A percentile compares a stretch with the other conserved stretches of the same genome.
phyloP scores from a whole-genome alignment of 2,113 vertebrate species.

The Emydocephalus ijimae region DNA sequence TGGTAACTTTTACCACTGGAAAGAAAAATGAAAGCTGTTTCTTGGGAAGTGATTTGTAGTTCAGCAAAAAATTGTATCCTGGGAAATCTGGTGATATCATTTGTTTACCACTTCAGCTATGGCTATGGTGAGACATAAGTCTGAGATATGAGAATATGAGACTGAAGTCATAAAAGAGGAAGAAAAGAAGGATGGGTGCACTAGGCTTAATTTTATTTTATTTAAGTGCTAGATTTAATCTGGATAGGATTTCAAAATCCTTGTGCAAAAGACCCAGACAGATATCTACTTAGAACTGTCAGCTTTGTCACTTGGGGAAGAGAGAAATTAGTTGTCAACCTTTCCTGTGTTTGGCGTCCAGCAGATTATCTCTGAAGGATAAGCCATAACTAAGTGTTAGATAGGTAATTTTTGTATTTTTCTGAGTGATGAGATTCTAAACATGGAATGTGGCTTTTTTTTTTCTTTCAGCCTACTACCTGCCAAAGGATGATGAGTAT shows the following conservation, averaged over 20 bases:
- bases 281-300: background rate
- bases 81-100: background rate
- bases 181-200: background rate
- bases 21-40: background rate
- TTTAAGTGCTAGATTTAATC: background rate
- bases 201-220: background rate
- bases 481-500: slow-evolving; percentile 71
- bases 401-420: background rate
- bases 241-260: background rate
- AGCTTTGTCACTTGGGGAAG: background rate
- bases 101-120: background rate
- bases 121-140: background rate
- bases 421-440: background rate
- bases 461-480: slow-evolving; percentile 68
- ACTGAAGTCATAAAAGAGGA: background rate
- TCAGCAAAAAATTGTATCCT: background rate
- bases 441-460: background rate
- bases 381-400: background rate
- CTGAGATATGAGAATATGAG: background rate
- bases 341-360: background rate
- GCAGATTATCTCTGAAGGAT: background rate
- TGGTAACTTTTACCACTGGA: background rate
- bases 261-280: background rate
- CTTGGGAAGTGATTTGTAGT: background rate
- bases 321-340: background rate